Evolutionary conservation across 2,797 vertebrate species (phyloP).

Genomic region (Crocodylus rhombifer): DNA sequence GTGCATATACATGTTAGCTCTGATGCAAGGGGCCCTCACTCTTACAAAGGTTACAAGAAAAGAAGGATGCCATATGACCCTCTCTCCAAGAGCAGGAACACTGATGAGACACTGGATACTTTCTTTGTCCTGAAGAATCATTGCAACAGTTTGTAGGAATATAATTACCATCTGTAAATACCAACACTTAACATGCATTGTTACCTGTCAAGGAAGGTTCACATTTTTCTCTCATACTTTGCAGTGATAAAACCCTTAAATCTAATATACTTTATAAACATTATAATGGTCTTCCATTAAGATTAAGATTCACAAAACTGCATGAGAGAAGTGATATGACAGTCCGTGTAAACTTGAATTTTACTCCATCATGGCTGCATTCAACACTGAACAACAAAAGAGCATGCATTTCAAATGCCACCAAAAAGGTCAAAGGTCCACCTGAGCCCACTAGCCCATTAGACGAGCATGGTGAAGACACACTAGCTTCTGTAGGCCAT

Average conservation of each 20-base stretch:
- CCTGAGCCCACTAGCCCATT: too few relatives aligned
- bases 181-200: rapidly evolving
- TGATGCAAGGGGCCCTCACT: background rate
- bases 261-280: rapidly evolving
- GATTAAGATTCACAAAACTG: background rate
- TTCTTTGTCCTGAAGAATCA: too few relatives aligned
- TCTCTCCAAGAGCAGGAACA: background rate
- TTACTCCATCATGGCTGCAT: background rate
- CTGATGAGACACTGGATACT: background rate
- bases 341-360: background rate
- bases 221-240: rapidly evolving
- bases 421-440: too few relatives aligned
- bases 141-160: rapidly evolving
- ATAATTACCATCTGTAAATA: background rate
- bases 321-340: background rate
- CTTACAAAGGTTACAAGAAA: background rate
- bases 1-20: rapidly evolving
- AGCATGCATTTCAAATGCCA: background rate
- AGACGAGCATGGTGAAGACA: too few relatives aligned
- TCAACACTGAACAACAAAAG: background rate
- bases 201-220: background rate
- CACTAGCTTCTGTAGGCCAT: too few relatives aligned
- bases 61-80: background rate
- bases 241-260: background rate
- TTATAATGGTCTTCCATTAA: background rate